phyloP scores from a whole-genome alignment of 2,888 invertebrate genomes.

The Theodoxus fluviatilis region DNA sequence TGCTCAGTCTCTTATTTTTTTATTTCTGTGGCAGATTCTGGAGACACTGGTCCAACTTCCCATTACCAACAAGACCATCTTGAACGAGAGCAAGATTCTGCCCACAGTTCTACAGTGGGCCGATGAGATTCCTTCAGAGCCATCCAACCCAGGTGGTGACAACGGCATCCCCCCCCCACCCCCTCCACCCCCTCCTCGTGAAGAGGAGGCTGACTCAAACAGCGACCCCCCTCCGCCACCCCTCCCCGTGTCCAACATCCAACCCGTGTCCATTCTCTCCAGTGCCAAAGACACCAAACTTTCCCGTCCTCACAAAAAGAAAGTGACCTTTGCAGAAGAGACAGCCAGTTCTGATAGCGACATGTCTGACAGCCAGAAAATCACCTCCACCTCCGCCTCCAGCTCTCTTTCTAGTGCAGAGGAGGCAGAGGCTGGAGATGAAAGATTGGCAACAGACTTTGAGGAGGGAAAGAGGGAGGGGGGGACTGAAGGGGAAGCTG shows the following conservation, averaged over 20 bases:
- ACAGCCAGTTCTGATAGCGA: conserved; percentile 58
- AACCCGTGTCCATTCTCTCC: conserved; percentile 48
- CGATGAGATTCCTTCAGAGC: conserved; percentile 34
- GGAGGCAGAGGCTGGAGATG: conserved; percentile 12
- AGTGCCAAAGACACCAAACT: conserved; percentile 38
- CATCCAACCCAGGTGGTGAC: conserved; percentile 27
- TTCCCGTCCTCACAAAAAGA: conserved; percentile 42
- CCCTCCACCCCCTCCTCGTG: conserved; percentile 52
- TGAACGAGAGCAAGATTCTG: conserved; percentile 90
- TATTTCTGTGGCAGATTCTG: conserved; percentile 71
- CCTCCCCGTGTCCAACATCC: conserved; percentile 36
- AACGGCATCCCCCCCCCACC: conserved; percentile 17
- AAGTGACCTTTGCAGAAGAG: conserved; percentile 55
- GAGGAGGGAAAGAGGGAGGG: conserved; percentile 29
- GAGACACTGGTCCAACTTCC: conserved; percentile 85
- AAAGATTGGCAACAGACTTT: neutral
- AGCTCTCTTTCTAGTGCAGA: neutral
- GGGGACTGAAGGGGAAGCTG: too few species aligned
- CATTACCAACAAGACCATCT: conserved; percentile 89
- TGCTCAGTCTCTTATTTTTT: neutral
- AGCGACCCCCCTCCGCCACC: conserved; percentile 24
- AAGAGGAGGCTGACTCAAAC: conserved; percentile 36
- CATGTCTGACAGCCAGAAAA: conserved; percentile 36
- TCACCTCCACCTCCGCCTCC: conserved; percentile 19
- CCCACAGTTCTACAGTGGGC: conserved; percentile 86